A percentile compares a stretch with the other conserved stretches of the same genome.
These are phyloP conservation scores for Cygnus atratus DNA, from an alignment of 2,113 vertebrate species.

Conservation along the genomic window DNA sequence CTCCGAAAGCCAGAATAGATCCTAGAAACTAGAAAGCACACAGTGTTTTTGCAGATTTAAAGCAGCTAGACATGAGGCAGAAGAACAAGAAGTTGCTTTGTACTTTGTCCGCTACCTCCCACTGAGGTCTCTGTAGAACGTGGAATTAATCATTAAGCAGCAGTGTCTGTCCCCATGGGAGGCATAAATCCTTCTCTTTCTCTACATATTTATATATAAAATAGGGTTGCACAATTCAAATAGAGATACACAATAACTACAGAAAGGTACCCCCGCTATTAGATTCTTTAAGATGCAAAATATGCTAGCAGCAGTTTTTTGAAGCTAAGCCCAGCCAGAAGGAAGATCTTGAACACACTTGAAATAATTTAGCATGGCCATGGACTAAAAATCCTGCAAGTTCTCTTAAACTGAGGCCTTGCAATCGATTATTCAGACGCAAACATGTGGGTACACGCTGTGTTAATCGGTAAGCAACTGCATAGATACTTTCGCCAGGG, in stretches of 20 bases:
- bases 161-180: neutral
- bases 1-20: neutral
- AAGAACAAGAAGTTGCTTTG: constrained; percentile 6
- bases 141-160: constrained; percentile 61
- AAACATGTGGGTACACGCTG: neutral
- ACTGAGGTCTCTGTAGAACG: neutral
- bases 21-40: neutral
- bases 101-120: constrained; percentile 28
- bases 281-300: neutral
- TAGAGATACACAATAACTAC: neutral
- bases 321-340: neutral
- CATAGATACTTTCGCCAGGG: neutral
- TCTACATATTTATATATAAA: neutral
- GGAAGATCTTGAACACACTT: neutral
- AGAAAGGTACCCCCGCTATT: neutral
- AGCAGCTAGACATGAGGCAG: neutral
- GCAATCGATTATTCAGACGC: neutral
- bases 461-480: neutral
- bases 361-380: neutral
- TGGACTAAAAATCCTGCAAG: neutral
- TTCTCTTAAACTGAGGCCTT: neutral
- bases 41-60: neutral
- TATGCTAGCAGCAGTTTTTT: neutral
- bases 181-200: neutral
- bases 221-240: neutral